A percentile compares a stretch with the other conserved stretches of the same genome.
Conservation (phyloP, 1,140 invertebrate genomes). For the Magallana ariakensis region DNA sequence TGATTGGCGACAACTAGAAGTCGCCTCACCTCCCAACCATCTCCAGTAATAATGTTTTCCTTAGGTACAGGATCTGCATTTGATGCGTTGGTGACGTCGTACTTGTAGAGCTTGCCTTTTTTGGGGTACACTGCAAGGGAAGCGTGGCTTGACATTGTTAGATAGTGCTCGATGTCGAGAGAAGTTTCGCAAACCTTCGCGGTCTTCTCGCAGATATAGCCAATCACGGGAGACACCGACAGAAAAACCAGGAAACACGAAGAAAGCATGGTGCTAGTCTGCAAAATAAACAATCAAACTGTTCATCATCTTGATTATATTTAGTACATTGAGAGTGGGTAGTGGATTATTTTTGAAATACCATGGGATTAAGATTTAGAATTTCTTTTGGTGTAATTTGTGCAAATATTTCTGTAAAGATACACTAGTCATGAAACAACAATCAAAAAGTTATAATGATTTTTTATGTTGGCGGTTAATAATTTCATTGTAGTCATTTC, state of each 20-base stretch:
- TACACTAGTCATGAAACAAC: too few relatives aligned
- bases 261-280: too few relatives aligned
- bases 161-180: conserved; percentile 53
- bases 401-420: too few relatives aligned
- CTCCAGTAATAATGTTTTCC: conserved; percentile 68
- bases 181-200: conserved; percentile 50
- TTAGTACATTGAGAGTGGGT: too few relatives aligned
- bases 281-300: too few relatives aligned
- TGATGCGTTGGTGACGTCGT: conserved; percentile 63
- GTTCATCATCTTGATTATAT: too few relatives aligned
- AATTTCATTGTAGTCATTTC: too few relatives aligned
- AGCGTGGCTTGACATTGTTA: conserved; percentile 68
- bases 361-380: too few relatives aligned
- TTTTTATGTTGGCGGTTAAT: too few relatives aligned
- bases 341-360: too few relatives aligned
- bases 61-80: conserved; percentile 54
- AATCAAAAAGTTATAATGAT: too few relatives aligned
- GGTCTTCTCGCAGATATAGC: conserved; percentile 42
- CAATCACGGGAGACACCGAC: background rate
- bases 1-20: conserved; percentile 68
- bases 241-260: background rate
- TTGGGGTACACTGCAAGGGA: conserved; percentile 55
- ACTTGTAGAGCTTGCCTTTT: conserved; percentile 68
- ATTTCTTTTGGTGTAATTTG: too few relatives aligned
- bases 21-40: conserved; percentile 68